Evolutionary conservation across 1,140 invertebrate species (phyloP).

Genomic region (Tetraneura akinire): DNA sequence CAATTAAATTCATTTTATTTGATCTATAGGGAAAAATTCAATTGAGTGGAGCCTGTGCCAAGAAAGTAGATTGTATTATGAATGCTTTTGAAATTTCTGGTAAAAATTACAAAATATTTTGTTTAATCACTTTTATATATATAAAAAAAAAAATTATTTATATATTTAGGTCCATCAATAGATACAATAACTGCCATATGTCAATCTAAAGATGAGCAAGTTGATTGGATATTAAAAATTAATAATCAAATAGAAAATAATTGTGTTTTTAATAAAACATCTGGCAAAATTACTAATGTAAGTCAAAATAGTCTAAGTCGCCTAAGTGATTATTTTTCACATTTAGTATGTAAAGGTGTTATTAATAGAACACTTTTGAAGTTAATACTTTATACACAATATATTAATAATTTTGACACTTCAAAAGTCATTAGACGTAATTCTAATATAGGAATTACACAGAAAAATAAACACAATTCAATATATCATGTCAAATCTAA

Average conservation of each 20-base stretch:
- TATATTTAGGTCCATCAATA: constrained; percentile 76
- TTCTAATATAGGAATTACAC: constrained; percentile 3
- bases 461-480: neutral
- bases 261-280: constrained; percentile 55
- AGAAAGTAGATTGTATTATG: constrained; percentile 74
- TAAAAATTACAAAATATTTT: constrained; percentile 55
- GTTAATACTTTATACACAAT: constrained; percentile 70
- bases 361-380: constrained; percentile 73
- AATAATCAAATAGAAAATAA: constrained; percentile 66
- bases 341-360: constrained; percentile 70
- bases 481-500: neutral
- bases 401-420: constrained; percentile 60
- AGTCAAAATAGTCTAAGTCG: constrained; percentile 59
- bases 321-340: constrained; percentile 73
- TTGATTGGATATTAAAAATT: constrained; percentile 83
- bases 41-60: constrained; percentile 79
- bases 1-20: too few species aligned
- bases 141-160: neutral
- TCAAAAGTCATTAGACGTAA: constrained; percentile 57
- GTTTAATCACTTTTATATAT: too few species aligned
- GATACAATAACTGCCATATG: constrained; percentile 86
- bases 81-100: constrained; percentile 90
- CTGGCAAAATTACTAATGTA: constrained; percentile 24
- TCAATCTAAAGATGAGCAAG: constrained; percentile 78
- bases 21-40: constrained; percentile 79